Evolutionary conservation across 2,113 vertebrate species (phyloP), one percentile per base, ranked within the genome.

Genomic region (Collichthys lucidus): DNA sequence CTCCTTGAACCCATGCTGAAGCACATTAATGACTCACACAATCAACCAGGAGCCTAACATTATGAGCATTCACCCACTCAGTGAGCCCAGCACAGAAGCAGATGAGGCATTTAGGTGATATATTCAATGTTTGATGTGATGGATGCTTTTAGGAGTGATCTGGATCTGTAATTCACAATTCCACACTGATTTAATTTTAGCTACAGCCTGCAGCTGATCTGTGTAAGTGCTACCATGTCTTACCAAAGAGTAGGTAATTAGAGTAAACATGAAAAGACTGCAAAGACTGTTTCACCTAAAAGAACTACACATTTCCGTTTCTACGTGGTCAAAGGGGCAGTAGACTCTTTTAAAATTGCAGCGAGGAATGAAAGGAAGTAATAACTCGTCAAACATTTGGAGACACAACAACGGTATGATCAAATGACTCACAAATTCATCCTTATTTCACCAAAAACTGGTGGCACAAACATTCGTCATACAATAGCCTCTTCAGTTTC

Each of bases 401-500:
- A 65, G 20, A 53, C 73, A 67, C 26, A 75, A 55, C 53, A 47
- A 66, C 65, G n/a, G 29, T 17, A 9, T 19, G 24, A 64, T 56
- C 49, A 78, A 74, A 83, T 83, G 79, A 85, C 56, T 79, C 64
- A 68, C 56, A 15, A 67, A 69, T 26, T 44, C 35, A 76, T 82
- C 22, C 31, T 24, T 9, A 77, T 74, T 83, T 66, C 64, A 79
- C 46, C 56, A 65, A 77, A n/a, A 73, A 79, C 52, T 59, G 62
- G 63, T 62, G 44, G 74, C 65, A 75, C 35, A 80, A 89, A 64
- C 75, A 67, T 44, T 77, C 40, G 12, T 86, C 72, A 72, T 55
- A 86, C 84, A 74, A 83, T n/a, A 74, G 67, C 67, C 77, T 83
- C 60, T 77, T 89, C 62, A 76, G 89, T 91, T 92, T 88, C 82